Percentiles rank a stretch among this genome's conserved stretches.
These are phyloP conservation scores for Glaucomys volans DNA, from an alignment of 2,113 vertebrate genomes.

Conservation along the genomic window DNA sequence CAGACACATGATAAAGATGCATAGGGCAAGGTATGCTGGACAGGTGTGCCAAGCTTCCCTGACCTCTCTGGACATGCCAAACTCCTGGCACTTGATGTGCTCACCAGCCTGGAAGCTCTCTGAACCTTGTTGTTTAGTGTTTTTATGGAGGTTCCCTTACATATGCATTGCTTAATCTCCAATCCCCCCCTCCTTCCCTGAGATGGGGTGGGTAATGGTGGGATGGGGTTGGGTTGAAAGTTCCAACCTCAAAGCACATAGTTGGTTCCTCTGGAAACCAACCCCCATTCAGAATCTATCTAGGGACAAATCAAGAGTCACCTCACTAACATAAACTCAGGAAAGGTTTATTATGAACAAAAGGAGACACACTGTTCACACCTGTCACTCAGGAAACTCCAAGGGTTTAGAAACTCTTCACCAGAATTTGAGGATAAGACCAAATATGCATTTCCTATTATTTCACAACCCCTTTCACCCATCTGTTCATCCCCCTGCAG, in stretches of 20 bases:
- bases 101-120: background rate
- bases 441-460: background rate
- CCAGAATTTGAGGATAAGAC: background rate
- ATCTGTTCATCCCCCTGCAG: background rate
- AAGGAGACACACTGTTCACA: background rate
- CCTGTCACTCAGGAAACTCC: background rate
- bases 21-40: background rate
- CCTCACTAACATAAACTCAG: background rate
- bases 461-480: background rate
- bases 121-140: background rate
- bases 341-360: background rate
- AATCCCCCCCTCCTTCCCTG: background rate
- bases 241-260: background rate
- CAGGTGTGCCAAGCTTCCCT: background rate
- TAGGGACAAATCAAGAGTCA: background rate
- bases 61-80: background rate
- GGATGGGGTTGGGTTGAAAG: background rate
- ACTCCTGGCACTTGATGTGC: background rate
- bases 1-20: background rate
- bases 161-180: background rate
- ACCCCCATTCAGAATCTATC: background rate
- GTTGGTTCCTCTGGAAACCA: background rate
- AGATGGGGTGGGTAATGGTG: background rate
- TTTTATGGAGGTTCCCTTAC: background rate
- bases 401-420: background rate